Evolutionary conservation across 2,888 invertebrate genomes (phyloP), one percentile per base, ranked within the genome.

Genomic region (Agrypnus murinus): DNA sequence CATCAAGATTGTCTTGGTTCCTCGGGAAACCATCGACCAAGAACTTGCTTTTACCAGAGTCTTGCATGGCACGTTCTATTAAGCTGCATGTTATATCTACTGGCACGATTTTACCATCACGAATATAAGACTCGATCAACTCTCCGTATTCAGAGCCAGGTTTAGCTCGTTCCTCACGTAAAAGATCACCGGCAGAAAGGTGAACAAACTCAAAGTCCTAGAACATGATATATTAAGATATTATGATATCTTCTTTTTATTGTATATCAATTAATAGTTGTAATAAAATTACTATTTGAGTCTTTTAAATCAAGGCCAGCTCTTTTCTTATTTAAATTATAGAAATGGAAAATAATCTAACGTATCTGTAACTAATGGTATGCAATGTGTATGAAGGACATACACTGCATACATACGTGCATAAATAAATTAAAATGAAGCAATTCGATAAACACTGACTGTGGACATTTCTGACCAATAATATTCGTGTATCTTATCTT

Each of bases 21-120:
- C 99, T 90, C 10, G 99, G 99, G 84, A 99, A 99, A 1, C 99
- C 99, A 85, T 99, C 99, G 79, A 99, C 93, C 6, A 99, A 89
- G 85, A 99, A 99, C 67, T 92, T 92, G 53, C 89, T 86, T 57
- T 90, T 89, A 0, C 89, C 90, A 0, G 91, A 91, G 38, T 87
- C 86, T 81, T 90, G 85, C 89, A 92, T 92, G 15, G 96, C 97
- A 79, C 92, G 91, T 83, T 96, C 95, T 34, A 99, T 86, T n/a
- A 99, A 89, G 59, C 93, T 93, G 84, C 99, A 99, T 10, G 99
- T 99, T 75, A 99, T 97, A 86, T 96, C 97, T 0, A 99, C 99
- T 0, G 99, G 99, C 2, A 99, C 99, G 76, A 99, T 99, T 76
- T 92, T 92, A 0, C 99, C 99, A 83, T 97, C 94, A 55, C 89